Evolutionary conservation across 1,140 invertebrate species (phyloP).

Genomic region (Diorhabda sublineata): DNA sequence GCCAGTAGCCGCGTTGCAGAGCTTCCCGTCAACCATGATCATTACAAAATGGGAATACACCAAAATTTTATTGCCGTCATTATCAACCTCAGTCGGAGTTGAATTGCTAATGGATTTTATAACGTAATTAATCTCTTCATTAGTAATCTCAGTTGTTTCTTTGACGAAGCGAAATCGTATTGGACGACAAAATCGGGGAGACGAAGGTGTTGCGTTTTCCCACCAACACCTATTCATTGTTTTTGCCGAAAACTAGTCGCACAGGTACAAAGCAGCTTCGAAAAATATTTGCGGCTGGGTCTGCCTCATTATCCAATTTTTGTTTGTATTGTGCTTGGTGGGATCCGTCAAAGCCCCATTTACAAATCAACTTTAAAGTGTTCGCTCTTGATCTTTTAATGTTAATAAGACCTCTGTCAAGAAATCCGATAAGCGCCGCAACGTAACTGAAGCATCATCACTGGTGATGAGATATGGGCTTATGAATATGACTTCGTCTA

Average conservation of each 20-base stretch:
- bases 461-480: too few species aligned
- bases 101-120: neutral
- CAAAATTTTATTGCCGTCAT: constrained; percentile 7
- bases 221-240: constrained; percentile 33
- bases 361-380: constrained; percentile 26
- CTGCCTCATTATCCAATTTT: too few species aligned
- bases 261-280: constrained; percentile 40
- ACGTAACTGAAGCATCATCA: too few species aligned
- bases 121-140: too few species aligned
- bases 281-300: constrained; percentile 35
- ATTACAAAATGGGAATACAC: constrained; percentile 38
- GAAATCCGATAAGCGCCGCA: too few species aligned
- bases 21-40: constrained; percentile 47
- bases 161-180: constrained; percentile 39
- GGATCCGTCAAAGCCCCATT: too few species aligned
- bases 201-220: constrained; percentile 40
- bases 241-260: constrained; percentile 30
- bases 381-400: too few species aligned
- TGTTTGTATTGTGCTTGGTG: too few species aligned
- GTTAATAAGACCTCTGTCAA: too few species aligned
- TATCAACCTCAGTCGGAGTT: neutral
- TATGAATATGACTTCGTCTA: too few species aligned
- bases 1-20: constrained; percentile 44
- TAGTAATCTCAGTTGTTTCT: constrained; percentile 21
- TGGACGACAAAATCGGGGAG: constrained; percentile 13